A percentile compares a stretch with the other conserved stretches of the same genome.
These are phyloP conservation scores for Orcinus orca DNA, from an alignment of 2,113 vertebrate genomes.

Conservation along the genomic window DNA sequence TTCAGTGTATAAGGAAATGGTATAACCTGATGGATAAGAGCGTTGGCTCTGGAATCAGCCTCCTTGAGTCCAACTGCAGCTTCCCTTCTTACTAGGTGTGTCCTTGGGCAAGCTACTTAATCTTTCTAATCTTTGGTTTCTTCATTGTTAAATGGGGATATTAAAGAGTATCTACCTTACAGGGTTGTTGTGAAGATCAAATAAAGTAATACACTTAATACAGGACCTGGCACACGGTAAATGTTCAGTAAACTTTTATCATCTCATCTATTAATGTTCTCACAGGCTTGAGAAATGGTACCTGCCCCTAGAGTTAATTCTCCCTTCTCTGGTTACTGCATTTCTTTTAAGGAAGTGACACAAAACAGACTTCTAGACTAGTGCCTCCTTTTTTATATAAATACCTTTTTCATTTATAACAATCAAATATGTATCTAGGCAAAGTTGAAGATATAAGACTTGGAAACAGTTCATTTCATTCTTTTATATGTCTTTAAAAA, in stretches of 20 bases:
- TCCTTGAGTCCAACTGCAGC: neutral
- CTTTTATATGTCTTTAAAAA: constrained; percentile 19
- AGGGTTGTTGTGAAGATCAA: constrained; percentile 20
- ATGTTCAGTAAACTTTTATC: neutral
- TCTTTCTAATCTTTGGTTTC: constrained; percentile 27
- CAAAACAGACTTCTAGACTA: neutral
- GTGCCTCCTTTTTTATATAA: neutral
- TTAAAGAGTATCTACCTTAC: neutral
- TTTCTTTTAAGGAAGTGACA: constrained; percentile 42
- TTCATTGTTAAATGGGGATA: neutral
- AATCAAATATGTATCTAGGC: neutral
- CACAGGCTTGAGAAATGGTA: neutral
- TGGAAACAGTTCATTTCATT: neutral
- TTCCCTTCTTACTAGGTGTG: neutral
- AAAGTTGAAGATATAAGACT: neutral
- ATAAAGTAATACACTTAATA: neutral
- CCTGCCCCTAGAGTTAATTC: neutral
- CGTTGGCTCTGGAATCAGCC: neutral
- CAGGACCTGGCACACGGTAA: neutral
- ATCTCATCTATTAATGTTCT: neutral
- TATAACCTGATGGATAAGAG: neutral
- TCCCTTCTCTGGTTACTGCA: neutral
- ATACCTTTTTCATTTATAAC: neutral
- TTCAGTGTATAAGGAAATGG: neutral
- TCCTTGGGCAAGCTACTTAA: neutral